Percentiles rank a stretch among this genome's conserved stretches.
Evolutionary conservation across 2,113 vertebrate genomes (phyloP).

Genomic region (Neogobius melanostomus): DNA sequence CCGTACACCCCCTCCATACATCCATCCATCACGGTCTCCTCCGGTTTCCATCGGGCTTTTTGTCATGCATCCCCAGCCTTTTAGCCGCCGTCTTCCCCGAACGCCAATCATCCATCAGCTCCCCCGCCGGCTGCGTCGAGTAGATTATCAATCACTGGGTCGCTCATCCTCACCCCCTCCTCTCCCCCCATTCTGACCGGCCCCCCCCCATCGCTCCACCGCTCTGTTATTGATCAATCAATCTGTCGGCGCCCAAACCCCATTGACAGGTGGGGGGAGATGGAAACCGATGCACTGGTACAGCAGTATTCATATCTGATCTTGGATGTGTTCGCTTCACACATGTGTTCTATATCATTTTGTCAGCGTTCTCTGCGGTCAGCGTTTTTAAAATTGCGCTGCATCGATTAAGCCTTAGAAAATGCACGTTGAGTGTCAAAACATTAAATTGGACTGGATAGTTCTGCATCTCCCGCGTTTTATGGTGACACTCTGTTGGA

Average conservation of each 20-base stretch:
- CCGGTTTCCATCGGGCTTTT: conserved; percentile 30
- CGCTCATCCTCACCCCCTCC: conserved; percentile 59
- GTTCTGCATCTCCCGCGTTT: not conserved
- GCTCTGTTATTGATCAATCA: conserved; percentile 45
- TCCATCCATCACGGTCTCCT: conserved; percentile 41
- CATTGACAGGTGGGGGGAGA: conserved; percentile 26
- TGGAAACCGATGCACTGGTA: conserved; percentile 15
- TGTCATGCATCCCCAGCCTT: conserved; percentile 42
- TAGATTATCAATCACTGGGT: conserved; percentile 17
- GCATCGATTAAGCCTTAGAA: not conserved
- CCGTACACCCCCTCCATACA: conserved; percentile 18
- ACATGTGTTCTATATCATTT: not conserved
- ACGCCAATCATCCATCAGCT: conserved; percentile 57
- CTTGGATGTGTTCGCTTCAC: not conserved
- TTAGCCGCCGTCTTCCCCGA: conserved; percentile 33
- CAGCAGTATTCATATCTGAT: not conserved
- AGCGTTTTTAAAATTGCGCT: not conserved
- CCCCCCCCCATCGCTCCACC: conserved; percentile 67
- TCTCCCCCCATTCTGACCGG: not conserved
- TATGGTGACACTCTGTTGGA: too few species aligned
- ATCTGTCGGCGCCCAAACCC: conserved; percentile 30
- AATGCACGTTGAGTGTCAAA: not conserved
- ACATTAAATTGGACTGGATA: not conserved
- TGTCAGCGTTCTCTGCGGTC: not conserved
- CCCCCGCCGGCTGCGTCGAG: conserved; percentile 5